Conservation (phyloP, 2,113 vertebrate genomes). For the Paramormyrops kingsleyae region DNA sequence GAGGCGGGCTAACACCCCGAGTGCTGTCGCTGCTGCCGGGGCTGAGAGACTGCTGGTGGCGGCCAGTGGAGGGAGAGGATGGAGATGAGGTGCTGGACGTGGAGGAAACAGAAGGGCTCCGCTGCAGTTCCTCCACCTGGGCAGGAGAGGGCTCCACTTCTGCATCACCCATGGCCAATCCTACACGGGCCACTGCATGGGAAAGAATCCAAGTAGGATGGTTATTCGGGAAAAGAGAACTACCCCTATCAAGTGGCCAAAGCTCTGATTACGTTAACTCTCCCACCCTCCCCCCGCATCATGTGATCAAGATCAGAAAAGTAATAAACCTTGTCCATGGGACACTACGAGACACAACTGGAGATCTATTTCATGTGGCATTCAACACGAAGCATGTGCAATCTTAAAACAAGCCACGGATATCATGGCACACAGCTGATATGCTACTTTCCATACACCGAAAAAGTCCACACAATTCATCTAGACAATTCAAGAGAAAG, state of each 20-base stretch:
- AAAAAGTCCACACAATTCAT: not conserved
- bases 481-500: not conserved
- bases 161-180: slow-evolving; percentile 61
- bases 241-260: not conserved
- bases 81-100: slow-evolving; percentile 45
- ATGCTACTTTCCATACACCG: not conserved
- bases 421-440: not conserved
- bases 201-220: slow-evolving; percentile 17
- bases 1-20: slow-evolving; percentile 53
- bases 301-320: not conserved
- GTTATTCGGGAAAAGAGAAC: not conserved
- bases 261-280: not conserved
- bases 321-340: not conserved
- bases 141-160: slow-evolving; percentile 51
- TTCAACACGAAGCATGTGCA: not conserved
- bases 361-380: not conserved
- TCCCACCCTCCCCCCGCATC: not conserved
- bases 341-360: not conserved
- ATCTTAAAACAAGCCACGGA: not conserved
- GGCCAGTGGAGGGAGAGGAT: slow-evolving; percentile 49
- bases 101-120: slow-evolving; percentile 40
- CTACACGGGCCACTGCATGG: slow-evolving; percentile 44
- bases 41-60: slow-evolving; percentile 30
- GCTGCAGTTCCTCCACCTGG: slow-evolving; percentile 34
- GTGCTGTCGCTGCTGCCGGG: slow-evolving; percentile 36